Evolutionary conservation across 2,888 invertebrate species (phyloP).

Genomic region (Subacronicta megacephala): DNA sequence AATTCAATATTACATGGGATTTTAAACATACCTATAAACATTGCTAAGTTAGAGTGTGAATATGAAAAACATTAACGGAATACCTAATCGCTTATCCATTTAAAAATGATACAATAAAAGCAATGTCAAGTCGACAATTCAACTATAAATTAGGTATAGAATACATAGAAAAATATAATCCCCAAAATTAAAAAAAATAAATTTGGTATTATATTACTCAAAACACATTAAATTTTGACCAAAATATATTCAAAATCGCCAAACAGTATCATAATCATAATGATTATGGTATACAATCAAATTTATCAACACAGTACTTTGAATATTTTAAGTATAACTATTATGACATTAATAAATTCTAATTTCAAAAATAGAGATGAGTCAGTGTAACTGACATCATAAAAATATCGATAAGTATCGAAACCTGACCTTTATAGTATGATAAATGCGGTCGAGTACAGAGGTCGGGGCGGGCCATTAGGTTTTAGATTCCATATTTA

Average conservation of each 20-base stretch:
- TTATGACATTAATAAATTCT: conserved; percentile 58
- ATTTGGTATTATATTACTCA: conserved; percentile 28
- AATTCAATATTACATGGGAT: too few relatives aligned
- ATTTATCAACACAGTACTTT: conserved; percentile 41
- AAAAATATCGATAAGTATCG: conserved; percentile 80
- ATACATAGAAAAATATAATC: conserved; percentile 10
- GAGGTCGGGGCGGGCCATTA: conserved; percentile 75
- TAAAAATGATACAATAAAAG: neutral
- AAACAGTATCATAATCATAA: conserved; percentile 33
- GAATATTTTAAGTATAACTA: conserved; percentile 48
- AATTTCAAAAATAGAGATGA: conserved; percentile 72
- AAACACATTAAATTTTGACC: conserved; percentile 30
- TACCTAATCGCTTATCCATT: too few relatives aligned
- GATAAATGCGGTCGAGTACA: conserved; percentile 79
- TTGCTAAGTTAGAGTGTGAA: too few relatives aligned
- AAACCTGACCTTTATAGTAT: conserved; percentile 81
- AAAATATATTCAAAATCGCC: conserved; percentile 29
- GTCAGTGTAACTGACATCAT: conserved; percentile 82
- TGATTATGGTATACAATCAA: conserved; percentile 34
- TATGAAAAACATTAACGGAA: too few relatives aligned
- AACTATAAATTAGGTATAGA: neutral
- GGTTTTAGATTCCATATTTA: conserved; percentile 39
- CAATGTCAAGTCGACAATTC: conserved; percentile 5
- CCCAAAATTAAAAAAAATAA: conserved; percentile 20
- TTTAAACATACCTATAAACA: too few relatives aligned